phyloP scores from a whole-genome alignment of 2,888 invertebrate genomes.

The Buathra laborator region DNA sequence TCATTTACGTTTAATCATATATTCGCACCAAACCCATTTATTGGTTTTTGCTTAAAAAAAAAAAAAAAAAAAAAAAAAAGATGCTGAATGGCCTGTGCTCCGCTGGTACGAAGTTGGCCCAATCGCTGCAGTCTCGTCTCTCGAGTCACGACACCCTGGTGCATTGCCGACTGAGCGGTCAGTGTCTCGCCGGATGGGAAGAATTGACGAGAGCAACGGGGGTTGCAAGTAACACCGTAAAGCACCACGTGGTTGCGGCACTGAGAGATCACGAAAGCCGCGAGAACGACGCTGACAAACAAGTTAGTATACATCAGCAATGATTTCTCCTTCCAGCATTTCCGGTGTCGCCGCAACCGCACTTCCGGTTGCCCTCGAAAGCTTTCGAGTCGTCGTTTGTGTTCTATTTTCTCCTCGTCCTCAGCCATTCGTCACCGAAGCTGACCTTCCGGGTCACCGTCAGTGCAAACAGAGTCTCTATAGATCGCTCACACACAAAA shows the following conservation, averaged over 20 bases:
- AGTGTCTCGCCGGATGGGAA: slow-evolving; percentile 88
- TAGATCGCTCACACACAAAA: not conserved
- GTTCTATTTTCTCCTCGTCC: slow-evolving; percentile 23
- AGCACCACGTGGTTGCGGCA: slow-evolving; percentile 88
- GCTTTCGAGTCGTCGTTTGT: not conserved
- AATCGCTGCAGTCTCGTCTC: slow-evolving; percentile 86
- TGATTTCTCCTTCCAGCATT: slow-evolving; percentile 29
- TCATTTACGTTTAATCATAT: not conserved
- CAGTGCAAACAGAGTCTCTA: not conserved
- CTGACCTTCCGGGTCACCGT: slow-evolving; percentile 61
- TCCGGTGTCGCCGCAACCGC: not conserved
- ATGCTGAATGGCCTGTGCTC: slow-evolving; percentile 89
- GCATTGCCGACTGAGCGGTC: slow-evolving; percentile 86
- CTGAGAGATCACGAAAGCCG: slow-evolving; percentile 84
- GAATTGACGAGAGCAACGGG: slow-evolving; percentile 88
- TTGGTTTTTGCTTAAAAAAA: not conserved
- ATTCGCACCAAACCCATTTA: not conserved
- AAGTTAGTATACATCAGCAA: slow-evolving; percentile 72
- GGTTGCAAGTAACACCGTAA: slow-evolving; percentile 88
- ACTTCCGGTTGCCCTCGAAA: slow-evolving; percentile 18
- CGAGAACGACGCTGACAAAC: slow-evolving; percentile 80
- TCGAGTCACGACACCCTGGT: slow-evolving; percentile 84
- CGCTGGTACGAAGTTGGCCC: slow-evolving; percentile 88
- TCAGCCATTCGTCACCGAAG: slow-evolving; percentile 46
- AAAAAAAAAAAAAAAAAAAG: slow-evolving; percentile 78